Conservation (phyloP, 2,888 invertebrate genomes). For the Drosophila nr. fundita region DNA sequence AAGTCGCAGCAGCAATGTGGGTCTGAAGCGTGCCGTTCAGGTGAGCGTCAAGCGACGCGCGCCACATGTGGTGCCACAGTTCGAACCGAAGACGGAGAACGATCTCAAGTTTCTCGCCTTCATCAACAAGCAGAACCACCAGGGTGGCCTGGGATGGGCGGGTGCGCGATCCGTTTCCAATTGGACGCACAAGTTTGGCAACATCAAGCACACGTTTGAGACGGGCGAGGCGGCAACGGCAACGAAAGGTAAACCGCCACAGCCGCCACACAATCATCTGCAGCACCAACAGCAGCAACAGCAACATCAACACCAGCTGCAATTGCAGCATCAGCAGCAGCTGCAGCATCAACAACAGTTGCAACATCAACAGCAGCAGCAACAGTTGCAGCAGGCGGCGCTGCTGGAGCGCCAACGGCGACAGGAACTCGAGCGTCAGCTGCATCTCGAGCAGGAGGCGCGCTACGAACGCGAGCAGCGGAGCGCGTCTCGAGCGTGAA, state of each 20-base stretch:
- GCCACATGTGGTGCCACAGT: constrained; percentile 87
- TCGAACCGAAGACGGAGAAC: constrained; percentile 93
- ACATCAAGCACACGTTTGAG: constrained; percentile 93
- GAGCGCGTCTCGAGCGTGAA: constrained; percentile 84
- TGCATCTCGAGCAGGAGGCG: constrained; percentile 68
- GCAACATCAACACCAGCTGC: constrained; percentile 80
- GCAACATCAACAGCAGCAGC: constrained; percentile 75
- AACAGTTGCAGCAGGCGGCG: constrained; percentile 51
- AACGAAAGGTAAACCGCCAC: constrained; percentile 84
- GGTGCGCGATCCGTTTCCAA: constrained; percentile 86
- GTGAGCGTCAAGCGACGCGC: constrained; percentile 85
- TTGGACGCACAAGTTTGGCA: constrained; percentile 93
- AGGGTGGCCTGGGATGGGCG: constrained; percentile 83
- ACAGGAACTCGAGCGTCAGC: constrained; percentile 84
- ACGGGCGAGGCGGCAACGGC: constrained; percentile 76
- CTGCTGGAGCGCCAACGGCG: constrained; percentile 71
- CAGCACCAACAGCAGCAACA: constrained; percentile 85
- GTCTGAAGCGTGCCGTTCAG: constrained; percentile 87
- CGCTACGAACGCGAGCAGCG: constrained; percentile 73
- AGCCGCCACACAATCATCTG: constrained; percentile 86
- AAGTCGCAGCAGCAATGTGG: constrained; percentile 77
- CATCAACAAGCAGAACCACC: constrained; percentile 90
- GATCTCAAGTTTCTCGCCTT: constrained; percentile 94
- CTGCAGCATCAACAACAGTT: constrained; percentile 84
- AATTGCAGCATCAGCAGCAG: constrained; percentile 84